Evolutionary conservation across 2,888 invertebrate genomes (phyloP), one percentile per base, ranked within the genome.

Genomic region (Malthinus flaveolus): DNA sequence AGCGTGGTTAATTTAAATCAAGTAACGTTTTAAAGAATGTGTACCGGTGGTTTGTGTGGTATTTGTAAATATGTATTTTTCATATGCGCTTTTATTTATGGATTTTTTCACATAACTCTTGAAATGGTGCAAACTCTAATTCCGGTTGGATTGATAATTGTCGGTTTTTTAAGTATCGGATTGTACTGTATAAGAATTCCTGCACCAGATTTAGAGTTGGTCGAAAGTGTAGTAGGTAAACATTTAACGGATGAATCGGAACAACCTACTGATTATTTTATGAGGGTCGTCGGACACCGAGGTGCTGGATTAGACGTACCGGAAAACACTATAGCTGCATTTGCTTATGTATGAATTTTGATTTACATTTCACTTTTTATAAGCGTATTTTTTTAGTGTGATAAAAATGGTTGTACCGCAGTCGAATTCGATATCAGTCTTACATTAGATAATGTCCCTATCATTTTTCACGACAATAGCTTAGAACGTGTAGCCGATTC

Each of bases 361-460:
- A 47, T 5, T 8, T 32, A 13, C 11, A 35, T 33, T 32, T 31
- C 8, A 15, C 11, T 31, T 33, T 32, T 12, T 37, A 33, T 7
- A 49, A 32, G 42, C 13, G 2, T 34, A 10, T 32, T 32, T 44
- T 80, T 80, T 46, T 76, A 91, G 89, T 89, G 90, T 62, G 84
- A 85, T 55, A 83, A 84, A 49, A 84, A 84, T 63, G 89, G 91
- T 1, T 91, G 90, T 68, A 83, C 83, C 68, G 87, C 87, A 15
- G 82, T 94, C 1, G 93, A 94, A 76, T 82, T 93, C 68, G 93
- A 94, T 74, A 82, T 94, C 6, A 78, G 84, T 10, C 79, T 91
- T 31, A 90, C 90, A 0, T 83, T 82, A 62, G 93, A 94, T 73
- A 87, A 87, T 31, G 83, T 89, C 54, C 85, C 92, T 11, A 82